Conservation (phyloP, 2,797 vertebrate species). For the Centroberyx gerrardi region DNA sequence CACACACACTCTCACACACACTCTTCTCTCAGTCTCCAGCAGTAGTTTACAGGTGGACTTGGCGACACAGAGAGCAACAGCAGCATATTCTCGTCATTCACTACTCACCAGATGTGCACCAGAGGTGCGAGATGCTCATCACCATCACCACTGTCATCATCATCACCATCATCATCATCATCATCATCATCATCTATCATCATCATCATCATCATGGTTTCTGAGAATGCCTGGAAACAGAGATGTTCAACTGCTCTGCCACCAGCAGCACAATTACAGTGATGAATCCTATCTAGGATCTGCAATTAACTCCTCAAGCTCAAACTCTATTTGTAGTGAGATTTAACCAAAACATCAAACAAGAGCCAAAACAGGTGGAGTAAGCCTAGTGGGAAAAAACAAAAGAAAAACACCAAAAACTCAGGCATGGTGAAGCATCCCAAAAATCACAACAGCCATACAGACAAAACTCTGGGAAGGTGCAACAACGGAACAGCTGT, state of each 20-base stretch:
- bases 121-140: background rate
- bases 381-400: too few relatives aligned
- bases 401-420: too few relatives aligned
- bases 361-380: too few relatives aligned
- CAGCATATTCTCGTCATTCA: background rate
- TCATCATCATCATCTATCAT: background rate
- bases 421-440: too few relatives aligned
- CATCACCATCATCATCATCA: background rate
- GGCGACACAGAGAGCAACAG: background rate
- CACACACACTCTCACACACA: background rate
- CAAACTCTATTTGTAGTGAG: background rate
- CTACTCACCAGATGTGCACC: background rate
- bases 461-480: too few relatives aligned
- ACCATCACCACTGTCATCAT: background rate
- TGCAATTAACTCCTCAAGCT: background rate
- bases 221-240: background rate
- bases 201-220: background rate
- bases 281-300: too few relatives aligned
- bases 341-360: background rate
- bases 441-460: too few relatives aligned
- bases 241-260: background rate
- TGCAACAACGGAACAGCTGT: too few relatives aligned
- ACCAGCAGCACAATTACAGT: too few relatives aligned
- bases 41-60: conserved; percentile 70
- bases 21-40: conserved; percentile 25